Conservation (phyloP, 2,888 invertebrate genomes). For the Helleia helle region DNA sequence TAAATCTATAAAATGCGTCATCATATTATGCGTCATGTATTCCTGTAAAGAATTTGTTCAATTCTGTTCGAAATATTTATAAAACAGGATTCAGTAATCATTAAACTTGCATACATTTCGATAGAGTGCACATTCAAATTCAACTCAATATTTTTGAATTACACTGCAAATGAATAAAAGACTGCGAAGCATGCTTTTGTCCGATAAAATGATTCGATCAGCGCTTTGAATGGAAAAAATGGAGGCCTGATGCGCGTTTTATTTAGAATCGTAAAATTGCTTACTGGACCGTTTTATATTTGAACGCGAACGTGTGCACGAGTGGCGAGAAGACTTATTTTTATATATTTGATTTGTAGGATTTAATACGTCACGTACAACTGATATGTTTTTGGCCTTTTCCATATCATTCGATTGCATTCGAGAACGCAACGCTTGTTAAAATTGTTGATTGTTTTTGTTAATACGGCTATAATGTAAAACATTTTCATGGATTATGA, state of each 20-base stretch:
- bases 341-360: background rate
- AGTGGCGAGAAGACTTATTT: background rate
- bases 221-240: slow-evolving; percentile 15
- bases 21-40: too few species aligned
- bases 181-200: slow-evolving; percentile 15
- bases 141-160: slow-evolving; percentile 17
- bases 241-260: slow-evolving; percentile 12
- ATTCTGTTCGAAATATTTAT: background rate
- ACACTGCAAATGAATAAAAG: slow-evolving; percentile 18
- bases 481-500: too few species aligned
- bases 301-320: background rate
- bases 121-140: slow-evolving; percentile 11
- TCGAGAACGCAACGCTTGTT: too few species aligned
- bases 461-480: too few species aligned
- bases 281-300: slow-evolving; percentile 6
- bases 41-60: background rate
- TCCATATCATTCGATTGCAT: too few species aligned
- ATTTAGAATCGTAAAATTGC: slow-evolving; percentile 13
- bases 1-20: too few species aligned
- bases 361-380: too few species aligned
- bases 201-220: slow-evolving; percentile 16
- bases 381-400: too few species aligned
- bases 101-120: slow-evolving; percentile 3
- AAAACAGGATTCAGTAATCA: background rate
- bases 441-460: too few species aligned